Conservation (phyloP, 2,797 vertebrate genomes). For the Fratercula arctica region DNA sequence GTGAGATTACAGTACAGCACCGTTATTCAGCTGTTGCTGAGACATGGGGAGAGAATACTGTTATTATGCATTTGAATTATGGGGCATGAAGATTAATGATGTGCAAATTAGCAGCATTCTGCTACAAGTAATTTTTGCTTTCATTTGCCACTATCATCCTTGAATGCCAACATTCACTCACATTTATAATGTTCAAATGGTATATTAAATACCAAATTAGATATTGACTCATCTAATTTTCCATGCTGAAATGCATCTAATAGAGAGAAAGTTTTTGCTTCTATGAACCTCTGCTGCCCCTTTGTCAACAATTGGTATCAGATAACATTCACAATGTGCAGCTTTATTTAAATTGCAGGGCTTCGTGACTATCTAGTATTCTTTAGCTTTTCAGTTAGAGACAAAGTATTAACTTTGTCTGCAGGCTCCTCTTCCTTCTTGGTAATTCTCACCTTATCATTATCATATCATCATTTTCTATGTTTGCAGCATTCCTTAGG, state of each 20-base stretch:
- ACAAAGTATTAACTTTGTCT: neutral
- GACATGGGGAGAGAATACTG: neutral
- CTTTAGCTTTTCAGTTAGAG: neutral
- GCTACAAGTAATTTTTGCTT: conserved; percentile 40
- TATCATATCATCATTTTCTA: neutral
- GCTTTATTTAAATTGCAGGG: neutral
- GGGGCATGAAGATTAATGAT: conserved; percentile 35
- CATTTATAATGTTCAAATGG: neutral
- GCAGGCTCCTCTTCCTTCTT: neutral
- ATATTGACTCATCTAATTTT: conserved; percentile 15
- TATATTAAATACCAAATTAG: conserved; percentile 38
- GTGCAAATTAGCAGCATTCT: conserved; percentile 46
- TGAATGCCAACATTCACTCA: neutral
- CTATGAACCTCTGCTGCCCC: neutral
- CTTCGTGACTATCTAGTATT: neutral
- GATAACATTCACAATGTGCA: neutral
- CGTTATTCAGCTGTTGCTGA: conserved; percentile 11
- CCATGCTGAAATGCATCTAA: neutral
- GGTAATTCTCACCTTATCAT: neutral
- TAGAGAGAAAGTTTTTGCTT: neutral
- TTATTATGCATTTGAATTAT: conserved; percentile 22
- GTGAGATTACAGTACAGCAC: neutral
- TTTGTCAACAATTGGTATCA: neutral
- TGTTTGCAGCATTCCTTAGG: neutral
- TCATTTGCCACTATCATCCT: neutral